Conservation (phyloP, 2,888 invertebrate genomes). For the Acholoe squamosa region DNA sequence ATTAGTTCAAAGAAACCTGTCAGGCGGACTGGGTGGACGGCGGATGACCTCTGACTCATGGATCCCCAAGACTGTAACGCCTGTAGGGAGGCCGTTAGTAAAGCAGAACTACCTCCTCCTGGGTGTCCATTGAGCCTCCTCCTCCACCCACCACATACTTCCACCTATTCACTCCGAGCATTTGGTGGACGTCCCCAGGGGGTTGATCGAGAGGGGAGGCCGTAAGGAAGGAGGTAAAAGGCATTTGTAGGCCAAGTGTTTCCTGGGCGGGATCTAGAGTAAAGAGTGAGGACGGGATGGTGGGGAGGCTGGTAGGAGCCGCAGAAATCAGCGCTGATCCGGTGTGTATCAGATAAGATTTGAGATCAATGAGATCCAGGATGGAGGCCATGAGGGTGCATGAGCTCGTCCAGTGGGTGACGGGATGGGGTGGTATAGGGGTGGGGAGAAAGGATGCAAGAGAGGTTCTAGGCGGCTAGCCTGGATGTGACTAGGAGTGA, state of each 20-base stretch:
- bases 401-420: background rate
- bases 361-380: background rate
- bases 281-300: background rate
- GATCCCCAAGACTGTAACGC: background rate
- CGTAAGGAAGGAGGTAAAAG: constrained; percentile 1
- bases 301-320: background rate
- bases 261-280: background rate
- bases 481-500: background rate
- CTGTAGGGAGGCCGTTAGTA: background rate
- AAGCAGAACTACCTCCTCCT: background rate
- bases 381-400: background rate
- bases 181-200: background rate
- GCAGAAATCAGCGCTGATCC: constrained; percentile 3
- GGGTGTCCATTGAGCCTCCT: background rate
- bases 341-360: background rate
- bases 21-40: background rate
- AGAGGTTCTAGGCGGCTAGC: background rate
- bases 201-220: background rate
- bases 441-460: background rate
- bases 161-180: background rate
- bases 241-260: constrained; percentile 8
- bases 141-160: background rate
- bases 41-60: constrained; percentile 3
- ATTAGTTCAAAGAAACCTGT: constrained; percentile 2
- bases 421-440: background rate